These are phyloP conservation scores for Micronycteris hirsuta DNA, from an alignment of 2,113 vertebrate genomes.

Conservation along the genomic window DNA sequence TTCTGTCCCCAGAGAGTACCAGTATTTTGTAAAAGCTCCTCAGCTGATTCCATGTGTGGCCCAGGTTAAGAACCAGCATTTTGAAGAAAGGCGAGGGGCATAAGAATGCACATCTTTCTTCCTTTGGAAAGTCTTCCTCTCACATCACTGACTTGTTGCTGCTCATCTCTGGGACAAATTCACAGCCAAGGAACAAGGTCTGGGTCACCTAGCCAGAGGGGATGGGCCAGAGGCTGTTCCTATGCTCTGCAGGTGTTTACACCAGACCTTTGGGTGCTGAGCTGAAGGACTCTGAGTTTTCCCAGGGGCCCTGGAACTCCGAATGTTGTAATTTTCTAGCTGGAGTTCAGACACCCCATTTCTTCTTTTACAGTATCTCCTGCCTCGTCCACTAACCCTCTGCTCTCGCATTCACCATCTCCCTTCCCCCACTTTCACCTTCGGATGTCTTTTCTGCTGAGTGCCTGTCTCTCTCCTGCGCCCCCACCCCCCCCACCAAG, in stretches of 20 bases:
- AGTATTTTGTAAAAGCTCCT: neutral
- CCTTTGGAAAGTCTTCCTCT: neutral
- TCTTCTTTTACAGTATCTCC: neutral
- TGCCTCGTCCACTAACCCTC: neutral
- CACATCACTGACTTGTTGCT: neutral
- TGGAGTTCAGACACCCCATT: neutral
- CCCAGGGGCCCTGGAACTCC: neutral
- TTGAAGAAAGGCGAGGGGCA: neutral
- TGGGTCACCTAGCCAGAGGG: neutral
- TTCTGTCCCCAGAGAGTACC: neutral
- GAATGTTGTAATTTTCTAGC: neutral
- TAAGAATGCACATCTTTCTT: neutral
- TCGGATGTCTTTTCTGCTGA: neutral
- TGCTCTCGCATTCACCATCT: neutral
- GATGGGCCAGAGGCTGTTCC: neutral
- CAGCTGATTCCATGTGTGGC: neutral
- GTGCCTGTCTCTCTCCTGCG: neutral
- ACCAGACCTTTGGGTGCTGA: neutral
- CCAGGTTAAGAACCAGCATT: neutral
- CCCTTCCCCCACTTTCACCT: accelerated
- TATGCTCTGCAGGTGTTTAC: neutral
- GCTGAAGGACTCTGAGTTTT: neutral
- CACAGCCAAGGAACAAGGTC: neutral
- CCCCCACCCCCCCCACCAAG: accelerated
- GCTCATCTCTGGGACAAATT: neutral